These are phyloP conservation scores for Lutjanus campechanus DNA, from an alignment of 2,797 vertebrate species.

Conservation along the genomic window DNA sequence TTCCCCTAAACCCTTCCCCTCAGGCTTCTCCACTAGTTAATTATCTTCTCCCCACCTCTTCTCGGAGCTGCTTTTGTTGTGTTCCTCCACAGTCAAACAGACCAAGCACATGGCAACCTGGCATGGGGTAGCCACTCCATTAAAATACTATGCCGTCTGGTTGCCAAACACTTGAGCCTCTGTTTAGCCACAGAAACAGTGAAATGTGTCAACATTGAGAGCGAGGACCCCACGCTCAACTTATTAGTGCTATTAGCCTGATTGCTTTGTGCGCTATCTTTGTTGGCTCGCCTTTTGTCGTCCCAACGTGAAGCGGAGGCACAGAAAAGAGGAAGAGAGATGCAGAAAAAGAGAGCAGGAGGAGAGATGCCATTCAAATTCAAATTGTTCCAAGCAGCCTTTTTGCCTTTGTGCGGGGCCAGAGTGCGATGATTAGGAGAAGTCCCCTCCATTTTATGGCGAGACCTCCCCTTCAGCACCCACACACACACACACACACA, in stretches of 20 bases:
- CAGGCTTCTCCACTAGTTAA: constrained; percentile 74
- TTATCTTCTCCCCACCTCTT: constrained; percentile 78
- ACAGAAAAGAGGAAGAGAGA: constrained; percentile 57
- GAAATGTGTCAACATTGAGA: constrained; percentile 86
- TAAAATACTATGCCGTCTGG: constrained; percentile 76
- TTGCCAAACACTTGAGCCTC: constrained; percentile 85
- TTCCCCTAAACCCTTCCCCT: constrained; percentile 54
- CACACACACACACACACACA: constrained; percentile 34
- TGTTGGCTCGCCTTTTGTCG: constrained; percentile 82
- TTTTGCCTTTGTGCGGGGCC: constrained; percentile 81
- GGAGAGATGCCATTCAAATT: constrained; percentile 84
- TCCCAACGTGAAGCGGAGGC: constrained; percentile 46
- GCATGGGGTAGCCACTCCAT: constrained; percentile 79
- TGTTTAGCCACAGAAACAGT: constrained; percentile 86
- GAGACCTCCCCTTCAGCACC: constrained; percentile 61
- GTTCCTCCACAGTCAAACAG: constrained; percentile 64
- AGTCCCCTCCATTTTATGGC: constrained; percentile 78
- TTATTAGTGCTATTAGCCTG: constrained; percentile 88
- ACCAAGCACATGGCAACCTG: constrained; percentile 77
- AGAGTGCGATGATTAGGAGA: constrained; percentile 86
- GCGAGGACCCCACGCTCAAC: constrained; percentile 83
- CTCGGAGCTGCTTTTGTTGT: constrained; percentile 74
- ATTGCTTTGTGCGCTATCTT: constrained; percentile 85
- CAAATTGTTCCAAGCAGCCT: constrained; percentile 80
- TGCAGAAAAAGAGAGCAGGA: constrained; percentile 51